phyloP scores from a whole-genome alignment of 2,113 vertebrate genomes.

The Hylia prasina region DNA sequence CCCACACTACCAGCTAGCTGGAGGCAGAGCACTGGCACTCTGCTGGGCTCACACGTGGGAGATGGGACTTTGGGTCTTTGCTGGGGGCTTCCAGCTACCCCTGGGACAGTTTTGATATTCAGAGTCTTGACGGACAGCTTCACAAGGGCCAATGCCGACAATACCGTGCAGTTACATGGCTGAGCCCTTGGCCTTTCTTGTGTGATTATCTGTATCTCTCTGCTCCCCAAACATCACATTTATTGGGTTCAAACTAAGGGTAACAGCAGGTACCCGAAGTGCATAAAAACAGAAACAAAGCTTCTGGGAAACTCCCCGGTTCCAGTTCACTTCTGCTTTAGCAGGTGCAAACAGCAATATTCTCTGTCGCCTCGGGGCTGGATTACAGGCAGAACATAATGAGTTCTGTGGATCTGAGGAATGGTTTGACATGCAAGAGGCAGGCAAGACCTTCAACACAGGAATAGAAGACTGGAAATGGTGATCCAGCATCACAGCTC shows the following conservation, averaged over 20 bases:
- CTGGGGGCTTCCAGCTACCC: not conserved
- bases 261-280: not conserved
- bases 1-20: accelerated
- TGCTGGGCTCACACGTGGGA: not conserved
- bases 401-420: not conserved
- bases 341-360: not conserved
- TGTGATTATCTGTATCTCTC: not conserved
- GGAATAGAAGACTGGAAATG: not conserved
- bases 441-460: not conserved
- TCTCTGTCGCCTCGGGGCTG: not conserved
- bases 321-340: not conserved
- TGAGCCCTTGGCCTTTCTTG: not conserved
- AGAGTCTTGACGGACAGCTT: not conserved
- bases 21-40: not conserved
- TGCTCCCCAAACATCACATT: not conserved
- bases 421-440: not conserved
- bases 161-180: accelerated
- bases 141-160: accelerated
- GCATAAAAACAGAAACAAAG: not conserved
- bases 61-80: not conserved
- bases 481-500: not conserved
- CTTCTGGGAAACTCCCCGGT: not conserved
- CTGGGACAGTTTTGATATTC: not conserved
- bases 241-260: constrained; percentile 3
- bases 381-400: not conserved